Base-by-base conservation (phyloP, 2,888 invertebrate genomes). In the Pandemis cinnamomeana region DNA sequence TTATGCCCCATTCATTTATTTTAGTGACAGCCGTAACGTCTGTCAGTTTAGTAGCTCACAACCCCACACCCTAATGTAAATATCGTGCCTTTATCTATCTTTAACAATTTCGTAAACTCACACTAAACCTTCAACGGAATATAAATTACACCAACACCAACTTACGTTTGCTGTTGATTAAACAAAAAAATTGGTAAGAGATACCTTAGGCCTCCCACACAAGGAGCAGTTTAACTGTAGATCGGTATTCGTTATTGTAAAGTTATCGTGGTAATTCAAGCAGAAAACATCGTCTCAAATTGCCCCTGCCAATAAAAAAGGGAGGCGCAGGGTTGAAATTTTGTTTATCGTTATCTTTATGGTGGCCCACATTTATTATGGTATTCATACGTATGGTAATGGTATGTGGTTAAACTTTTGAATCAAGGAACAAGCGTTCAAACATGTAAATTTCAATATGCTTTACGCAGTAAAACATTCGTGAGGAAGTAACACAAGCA, bases 301-400 rank as follows among this genome's bases (percentile, higher is more conserved):
- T 91, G 91, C 93, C 91, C 91, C 90, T 89, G 91, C 91, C 90
- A 92, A 92, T 91, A 93, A 92, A 93, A 92, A 92, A 91, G 90
- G 92, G 89, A 90, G 88, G 87, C 86, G 88, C 87, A 88, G 89
- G 89, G 88, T 87, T 88, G 91, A 92, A 74, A 92, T 93, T 93
- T 92, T 93, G 92, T 93, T 93, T 92, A 92, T 93, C 92, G 88
- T 88, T 89, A 91, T 93, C 91, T 93, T 93, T 92, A 93, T 92
- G 91, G 91, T 88, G 89, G 90, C 85, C 88, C 83, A 87, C 87
- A 87, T 88, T 92, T 93, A 92, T 93, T 91, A 88, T 87, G 86
- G 88, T 88, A 87, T 87, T 89, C 89, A 90, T 89, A 89, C 90
- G 87, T 85, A 85, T 84, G 84, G 91, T 91, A 91, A 92, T 90